Evolutionary conservation across 2,888 invertebrate species (phyloP).

Genomic region (Thereva unica): DNA sequence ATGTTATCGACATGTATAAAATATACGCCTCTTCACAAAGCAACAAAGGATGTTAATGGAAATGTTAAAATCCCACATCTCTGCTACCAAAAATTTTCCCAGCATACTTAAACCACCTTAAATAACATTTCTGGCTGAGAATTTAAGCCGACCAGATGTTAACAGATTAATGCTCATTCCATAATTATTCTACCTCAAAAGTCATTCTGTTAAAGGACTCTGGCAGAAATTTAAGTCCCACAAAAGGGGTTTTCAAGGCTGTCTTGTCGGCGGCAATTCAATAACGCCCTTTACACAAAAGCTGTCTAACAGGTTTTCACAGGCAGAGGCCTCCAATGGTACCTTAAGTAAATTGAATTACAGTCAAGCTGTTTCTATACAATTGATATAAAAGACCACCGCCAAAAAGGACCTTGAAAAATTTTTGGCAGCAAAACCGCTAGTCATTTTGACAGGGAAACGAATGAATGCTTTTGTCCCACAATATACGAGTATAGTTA

Average conservation of each 20-base stretch:
- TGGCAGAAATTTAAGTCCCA: constrained; percentile 17
- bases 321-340: too few species aligned
- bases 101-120: constrained; percentile 6
- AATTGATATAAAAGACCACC: constrained; percentile 1
- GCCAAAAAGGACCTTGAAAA: not conserved
- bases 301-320: too few species aligned
- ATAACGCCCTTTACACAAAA: not conserved
- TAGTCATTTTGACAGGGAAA: not conserved
- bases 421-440: not conserved
- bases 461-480: too few species aligned
- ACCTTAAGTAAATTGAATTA: constrained; percentile 8
- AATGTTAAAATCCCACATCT: constrained; percentile 12
- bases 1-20: too few species aligned
- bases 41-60: too few species aligned
- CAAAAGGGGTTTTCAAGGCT: constrained; percentile 4
- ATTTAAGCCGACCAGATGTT: constrained; percentile 16
- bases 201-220: constrained; percentile 7
- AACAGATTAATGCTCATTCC: constrained; percentile 9
- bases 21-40: too few species aligned
- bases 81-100: not conserved
- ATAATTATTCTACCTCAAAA: constrained; percentile 10
- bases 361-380: constrained; percentile 1
- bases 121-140: constrained; percentile 6
- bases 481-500: too few species aligned
- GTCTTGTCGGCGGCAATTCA: not conserved